Base-by-base conservation (phyloP, 1,140 invertebrate genomes). In the Aphelenchoides fujianensis region DNA sequence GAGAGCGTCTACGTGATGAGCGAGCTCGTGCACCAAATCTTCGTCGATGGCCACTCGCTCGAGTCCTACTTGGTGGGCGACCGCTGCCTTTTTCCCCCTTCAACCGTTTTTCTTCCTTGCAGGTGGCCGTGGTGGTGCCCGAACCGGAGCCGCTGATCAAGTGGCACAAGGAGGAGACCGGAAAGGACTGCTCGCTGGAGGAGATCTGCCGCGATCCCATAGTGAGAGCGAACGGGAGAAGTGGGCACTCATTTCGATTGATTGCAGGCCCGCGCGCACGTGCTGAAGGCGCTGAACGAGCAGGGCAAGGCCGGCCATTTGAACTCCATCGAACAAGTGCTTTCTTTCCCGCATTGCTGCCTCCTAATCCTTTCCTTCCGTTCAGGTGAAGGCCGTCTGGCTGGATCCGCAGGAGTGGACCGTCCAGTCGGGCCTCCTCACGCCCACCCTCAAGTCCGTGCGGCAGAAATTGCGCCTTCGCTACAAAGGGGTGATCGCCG, bases 101-200 rank as follows among this genome's bases (percentile, higher is more conserved):
- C n/a, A n/a, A n/a, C n/a, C n/a, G n/a, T n/a, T n/a, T n/a, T n/a
- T n/a, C n/a, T n/a, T n/a, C n/a, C n/a, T n/a, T n/a, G n/a, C n/a
- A n/a, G n/a, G n/a, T 98, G 62, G 95, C 91, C 35, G 89, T 98
- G 68, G 91, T 97, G 67, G 92, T 98, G 67, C 95, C 97, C 84
- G 93, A 95, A 76, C 94, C 95, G 64, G 94, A 97, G 86, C 97
- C 97, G 88, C 95, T 98, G 79, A 95, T 98, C 88, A 95, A 92
- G 85, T 92, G 95, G 82, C 97, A 97, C 84, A 89, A 91, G 63
- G 88, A 91, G 81, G 93, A 92, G 91, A 98, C 3, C 90, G 92
- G 79, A 95, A 98, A 89, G 90, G 96, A 19, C 97, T 93, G 87
- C 92, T 98, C 7, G 90, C 97, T 85, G 95, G 95, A 70, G 93